Conservation (phyloP, 2,888 invertebrate species). For the Tortrix viridana region DNA sequence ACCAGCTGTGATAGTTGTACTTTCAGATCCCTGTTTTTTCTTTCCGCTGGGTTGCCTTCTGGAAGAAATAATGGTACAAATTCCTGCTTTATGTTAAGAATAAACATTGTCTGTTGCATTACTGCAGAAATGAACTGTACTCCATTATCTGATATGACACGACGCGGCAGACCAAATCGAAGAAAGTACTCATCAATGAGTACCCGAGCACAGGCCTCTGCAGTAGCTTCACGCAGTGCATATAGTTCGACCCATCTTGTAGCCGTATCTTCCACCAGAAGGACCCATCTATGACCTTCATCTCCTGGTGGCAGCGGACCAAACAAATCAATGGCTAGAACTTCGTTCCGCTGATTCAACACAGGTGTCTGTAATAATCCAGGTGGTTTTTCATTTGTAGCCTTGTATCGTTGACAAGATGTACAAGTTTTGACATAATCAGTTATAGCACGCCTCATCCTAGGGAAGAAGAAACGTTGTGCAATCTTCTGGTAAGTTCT, state of each 20-base stretch:
- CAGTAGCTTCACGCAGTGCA: not conserved
- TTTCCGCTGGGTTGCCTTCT: not conserved
- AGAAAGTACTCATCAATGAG: not conserved
- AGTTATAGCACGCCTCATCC: not conserved
- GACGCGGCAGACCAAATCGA: not conserved
- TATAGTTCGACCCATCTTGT: not conserved
- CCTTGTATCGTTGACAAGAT: not conserved
- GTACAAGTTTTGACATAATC: not conserved
- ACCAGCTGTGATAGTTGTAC: not conserved
- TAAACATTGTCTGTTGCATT: not conserved
- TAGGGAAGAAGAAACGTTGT: not conserved
- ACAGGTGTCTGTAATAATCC: not conserved
- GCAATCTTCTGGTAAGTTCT: not conserved
- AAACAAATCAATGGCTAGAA: not conserved
- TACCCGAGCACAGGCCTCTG: not conserved
- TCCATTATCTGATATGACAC: not conserved
- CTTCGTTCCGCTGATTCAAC: not conserved
- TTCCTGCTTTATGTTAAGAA: not conserved
- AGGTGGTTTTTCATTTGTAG: not conserved
- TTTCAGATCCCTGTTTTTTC: not conserved
- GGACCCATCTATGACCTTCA: not conserved
- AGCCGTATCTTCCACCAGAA: not conserved
- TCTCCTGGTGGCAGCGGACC: not conserved
- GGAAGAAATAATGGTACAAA: not conserved
- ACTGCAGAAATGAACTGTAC: conserved; percentile 1